Base-by-base conservation (phyloP, 1,140 invertebrate genomes). In the Mylabris phalerata region DNA sequence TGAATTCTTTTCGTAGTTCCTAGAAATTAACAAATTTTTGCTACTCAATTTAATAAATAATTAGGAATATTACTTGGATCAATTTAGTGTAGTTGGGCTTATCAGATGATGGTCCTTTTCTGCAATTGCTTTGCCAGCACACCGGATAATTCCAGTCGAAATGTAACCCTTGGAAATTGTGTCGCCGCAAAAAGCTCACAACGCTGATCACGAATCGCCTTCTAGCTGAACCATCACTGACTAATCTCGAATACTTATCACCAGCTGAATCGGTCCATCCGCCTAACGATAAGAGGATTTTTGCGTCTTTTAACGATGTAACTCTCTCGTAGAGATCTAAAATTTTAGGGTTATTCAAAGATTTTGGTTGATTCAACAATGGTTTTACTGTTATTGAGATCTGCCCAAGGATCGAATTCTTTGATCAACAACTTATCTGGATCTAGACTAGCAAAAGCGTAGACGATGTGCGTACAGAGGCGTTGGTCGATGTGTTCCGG, bases 61-160 rank as follows among this genome's bases (percentile, higher is more conserved):
- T n/a, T 41, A 9, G 11, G 39, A 59, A 57, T 19, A 19, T 58
- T 74, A 86, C 86, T 77, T 84, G 78, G 6, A 92, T 74, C 1
- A 95, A 74, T 72, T 84, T 84, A 2, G 84, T 83, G 59, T 90
- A 91, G 67, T 91, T 91, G 0, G 82, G 77, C 68, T 82, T 88
- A 67, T 95, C 92, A 1, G 82, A 81, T 0, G 78, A 77, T 0
- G 88, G 85, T 5, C 91, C 91, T 59, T 85, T 88, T 11, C 83
- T 84, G 70, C 92, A 95, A 67, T 93, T 86, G 66, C 88, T 91
- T 63, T 94, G 90, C 91, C 91, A 93, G 63, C 92, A 95, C 45
- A 87, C 86, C 0, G 92, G 92, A 72, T 93, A 95, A 69, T 92
- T 92, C 92, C 92, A 95, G 62, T 94, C 92, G 3, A 95, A 65